A percentile compares a stretch with the other conserved stretches of the same genome.
Conservation (phyloP, 2,113 vertebrate genomes). For the Cynocephalus volans region DNA sequence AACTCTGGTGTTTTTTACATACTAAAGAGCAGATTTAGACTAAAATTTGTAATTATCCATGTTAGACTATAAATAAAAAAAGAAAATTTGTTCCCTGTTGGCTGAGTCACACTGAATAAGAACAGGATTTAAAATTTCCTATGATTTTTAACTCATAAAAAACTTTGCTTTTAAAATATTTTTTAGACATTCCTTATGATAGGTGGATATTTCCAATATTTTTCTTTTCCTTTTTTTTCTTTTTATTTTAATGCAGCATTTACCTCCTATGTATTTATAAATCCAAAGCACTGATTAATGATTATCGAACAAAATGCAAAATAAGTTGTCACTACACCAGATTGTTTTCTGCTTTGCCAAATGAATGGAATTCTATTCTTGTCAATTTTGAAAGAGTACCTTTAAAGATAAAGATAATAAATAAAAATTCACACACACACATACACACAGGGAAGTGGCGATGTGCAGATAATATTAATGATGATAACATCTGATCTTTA, state of each 20-base stretch:
- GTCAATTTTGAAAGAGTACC: not conserved
- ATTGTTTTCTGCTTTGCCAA: not conserved
- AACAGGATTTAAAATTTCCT: not conserved
- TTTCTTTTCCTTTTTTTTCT: not conserved
- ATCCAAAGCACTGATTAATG: not conserved
- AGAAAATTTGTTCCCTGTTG: not conserved
- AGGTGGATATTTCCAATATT: not conserved
- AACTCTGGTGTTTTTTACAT: not conserved
- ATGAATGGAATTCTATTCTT: not conserved
- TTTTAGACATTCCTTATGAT: not conserved
- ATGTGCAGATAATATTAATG: not conserved
- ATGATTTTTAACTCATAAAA: not conserved
- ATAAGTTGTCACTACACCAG: not conserved
- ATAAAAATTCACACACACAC: not conserved
- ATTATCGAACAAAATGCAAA: not conserved
- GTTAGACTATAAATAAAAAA: not conserved
- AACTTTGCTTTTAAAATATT: not conserved
- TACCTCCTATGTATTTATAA: not conserved
- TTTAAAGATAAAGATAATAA: slow-evolving; percentile 1
- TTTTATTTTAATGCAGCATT: not conserved
- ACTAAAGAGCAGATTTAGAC: not conserved
- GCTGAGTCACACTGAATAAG: not conserved
- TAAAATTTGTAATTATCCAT: not conserved
- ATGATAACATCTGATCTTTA: slow-evolving; percentile 42
- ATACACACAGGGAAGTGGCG: not conserved